Conservation (phyloP, 2,797 vertebrate genomes). For the Oryzias sinensis region DNA sequence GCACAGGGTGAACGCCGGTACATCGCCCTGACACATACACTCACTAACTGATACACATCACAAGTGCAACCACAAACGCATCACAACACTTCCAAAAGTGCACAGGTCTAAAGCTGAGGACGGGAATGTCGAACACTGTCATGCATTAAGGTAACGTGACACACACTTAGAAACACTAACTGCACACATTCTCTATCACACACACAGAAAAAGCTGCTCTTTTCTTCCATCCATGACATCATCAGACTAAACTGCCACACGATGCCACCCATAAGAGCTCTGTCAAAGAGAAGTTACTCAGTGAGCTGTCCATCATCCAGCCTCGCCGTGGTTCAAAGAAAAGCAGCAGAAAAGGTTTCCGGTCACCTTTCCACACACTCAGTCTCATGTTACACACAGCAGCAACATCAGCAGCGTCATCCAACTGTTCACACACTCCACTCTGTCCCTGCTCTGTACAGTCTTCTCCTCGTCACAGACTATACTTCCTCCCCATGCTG, state of each 20-base stretch:
- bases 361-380: slow-evolving; percentile 39
- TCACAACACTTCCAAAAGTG: slow-evolving; percentile 7
- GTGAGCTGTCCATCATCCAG: slow-evolving; percentile 30
- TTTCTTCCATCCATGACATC: not conserved
- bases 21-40: slow-evolving; percentile 71
- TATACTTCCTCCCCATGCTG: slow-evolving; percentile 67
- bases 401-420: slow-evolving; percentile 40
- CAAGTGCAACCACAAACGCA: slow-evolving; percentile 20
- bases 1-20: slow-evolving; percentile 79
- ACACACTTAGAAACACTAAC: too few species aligned
- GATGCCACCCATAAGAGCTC: not conserved
- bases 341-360: slow-evolving; percentile 37
- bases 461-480: slow-evolving; percentile 48
- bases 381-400: slow-evolving; percentile 39
- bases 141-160: not conserved
- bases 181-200: not conserved
- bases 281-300: slow-evolving; percentile 25
- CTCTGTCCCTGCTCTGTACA: slow-evolving; percentile 29
- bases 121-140: slow-evolving; percentile 12
- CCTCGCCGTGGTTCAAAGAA: slow-evolving; percentile 8
- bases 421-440: slow-evolving; percentile 39
- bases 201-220: slow-evolving; percentile 1
- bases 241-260: not conserved
- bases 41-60: slow-evolving; percentile 29
- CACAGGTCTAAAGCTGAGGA: not conserved